Evolutionary conservation across 2,797 vertebrate genomes (phyloP).

Genomic region (Gobionotothen gibberifrons): DNA sequence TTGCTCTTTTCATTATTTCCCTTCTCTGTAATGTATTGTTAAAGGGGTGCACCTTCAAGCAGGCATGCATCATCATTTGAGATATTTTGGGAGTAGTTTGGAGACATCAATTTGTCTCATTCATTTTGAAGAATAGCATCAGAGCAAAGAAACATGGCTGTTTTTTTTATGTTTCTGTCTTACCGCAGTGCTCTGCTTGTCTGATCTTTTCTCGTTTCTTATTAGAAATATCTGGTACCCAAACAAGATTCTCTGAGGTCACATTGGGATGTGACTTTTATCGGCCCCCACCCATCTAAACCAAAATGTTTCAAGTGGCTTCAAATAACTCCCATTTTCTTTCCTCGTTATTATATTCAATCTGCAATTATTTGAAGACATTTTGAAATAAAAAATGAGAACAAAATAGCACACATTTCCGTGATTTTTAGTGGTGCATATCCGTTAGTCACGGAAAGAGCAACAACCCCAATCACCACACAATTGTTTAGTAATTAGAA

Average conservation of each 20-base stretch:
- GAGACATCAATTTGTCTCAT: conserved; percentile 15
- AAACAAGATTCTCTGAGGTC: conserved; percentile 30
- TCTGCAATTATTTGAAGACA: conserved; percentile 12
- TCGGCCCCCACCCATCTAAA: conserved; percentile 11
- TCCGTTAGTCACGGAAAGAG: not conserved
- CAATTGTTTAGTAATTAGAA: conserved; percentile 19
- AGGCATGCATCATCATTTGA: conserved; percentile 1
- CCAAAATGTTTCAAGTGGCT: not conserved
- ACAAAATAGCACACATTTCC: not conserved
- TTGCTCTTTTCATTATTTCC: not conserved
- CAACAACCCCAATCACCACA: not conserved
- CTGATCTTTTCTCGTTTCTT: conserved; percentile 22
- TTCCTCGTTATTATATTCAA: not conserved
- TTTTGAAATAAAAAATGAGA: not conserved
- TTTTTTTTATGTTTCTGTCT: conserved; percentile 22
- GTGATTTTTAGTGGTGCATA: conserved; percentile 16
- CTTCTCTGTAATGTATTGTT: not conserved
- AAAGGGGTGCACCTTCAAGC: not conserved
- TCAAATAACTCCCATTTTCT: not conserved
- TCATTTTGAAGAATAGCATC: conserved; percentile 17
- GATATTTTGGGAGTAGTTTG: conserved; percentile 14
- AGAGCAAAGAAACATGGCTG: conserved; percentile 14
- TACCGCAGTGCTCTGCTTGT: conserved; percentile 8
- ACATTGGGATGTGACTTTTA: conserved; percentile 21
- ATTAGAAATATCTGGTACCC: conserved; percentile 5